These are phyloP conservation scores for Melitaea cinxia DNA, from an alignment of 1,140 invertebrate species.

Conservation along the genomic window DNA sequence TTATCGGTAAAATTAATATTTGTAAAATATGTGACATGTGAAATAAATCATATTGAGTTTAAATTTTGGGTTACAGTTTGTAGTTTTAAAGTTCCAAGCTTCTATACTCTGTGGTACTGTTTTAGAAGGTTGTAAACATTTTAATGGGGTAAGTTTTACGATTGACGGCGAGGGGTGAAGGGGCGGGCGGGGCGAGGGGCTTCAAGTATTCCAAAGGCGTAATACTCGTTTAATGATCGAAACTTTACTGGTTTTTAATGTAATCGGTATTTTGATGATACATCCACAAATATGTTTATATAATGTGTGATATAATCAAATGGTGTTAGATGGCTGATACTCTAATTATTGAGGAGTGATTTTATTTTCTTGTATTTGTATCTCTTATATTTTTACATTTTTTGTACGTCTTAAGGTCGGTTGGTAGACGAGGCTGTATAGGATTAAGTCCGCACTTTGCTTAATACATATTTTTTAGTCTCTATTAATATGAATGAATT, in stretches of 20 bases:
- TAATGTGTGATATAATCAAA: not conserved
- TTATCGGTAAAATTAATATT: too few species aligned
- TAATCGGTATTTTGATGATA: conserved; percentile 28
- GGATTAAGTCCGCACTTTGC: too few species aligned
- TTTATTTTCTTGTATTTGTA: not conserved
- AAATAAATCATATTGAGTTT: too few species aligned
- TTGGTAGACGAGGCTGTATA: too few species aligned
- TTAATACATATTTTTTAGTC: too few species aligned
- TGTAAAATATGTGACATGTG: too few species aligned
- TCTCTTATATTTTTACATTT: too few species aligned
- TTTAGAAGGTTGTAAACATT: conserved; percentile 66
- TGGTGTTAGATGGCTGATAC: not conserved
- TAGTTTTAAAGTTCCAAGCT: conserved; percentile 9
- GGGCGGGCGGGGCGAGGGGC: not conserved
- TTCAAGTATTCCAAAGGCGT: conserved; percentile 27
- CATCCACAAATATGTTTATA: not conserved
- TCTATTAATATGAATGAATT: too few species aligned
- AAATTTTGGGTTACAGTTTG: not conserved
- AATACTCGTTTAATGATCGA: conserved; percentile 41
- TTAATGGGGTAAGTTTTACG: conserved; percentile 71
- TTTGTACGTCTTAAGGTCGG: too few species aligned
- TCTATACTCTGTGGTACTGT: conserved; percentile 45
- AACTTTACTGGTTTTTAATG: conserved; percentile 33
- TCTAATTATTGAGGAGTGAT: not conserved
- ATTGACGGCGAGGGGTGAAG: conserved; percentile 41